Conservation (phyloP, 2,113 vertebrate species). For the Vanacampus margaritifer region DNA sequence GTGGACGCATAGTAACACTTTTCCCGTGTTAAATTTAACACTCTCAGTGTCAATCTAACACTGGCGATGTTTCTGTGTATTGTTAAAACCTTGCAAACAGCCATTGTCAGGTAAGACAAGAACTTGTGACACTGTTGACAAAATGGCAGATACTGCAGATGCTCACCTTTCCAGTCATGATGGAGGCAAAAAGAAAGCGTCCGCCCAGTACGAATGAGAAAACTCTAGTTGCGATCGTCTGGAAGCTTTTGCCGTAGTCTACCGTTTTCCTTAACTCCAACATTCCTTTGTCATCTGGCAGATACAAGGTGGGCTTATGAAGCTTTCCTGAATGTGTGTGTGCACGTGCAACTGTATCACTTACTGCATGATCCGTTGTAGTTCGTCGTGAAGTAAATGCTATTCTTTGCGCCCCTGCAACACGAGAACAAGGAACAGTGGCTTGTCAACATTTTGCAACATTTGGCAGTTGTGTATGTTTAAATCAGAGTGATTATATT, state of each 20-base stretch:
- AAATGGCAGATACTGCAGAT: not conserved
- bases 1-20: too few species aligned
- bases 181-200: constrained; percentile 88
- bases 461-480: constrained; percentile 16
- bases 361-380: constrained; percentile 86
- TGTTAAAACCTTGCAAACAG: not conserved
- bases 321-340: not conserved
- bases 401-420: constrained; percentile 76
- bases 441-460: constrained; percentile 4
- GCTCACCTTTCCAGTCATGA: constrained; percentile 84
- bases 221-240: constrained; percentile 81
- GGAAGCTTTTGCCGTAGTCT: constrained; percentile 81
- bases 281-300: constrained; percentile 79
- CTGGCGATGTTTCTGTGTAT: too few species aligned
- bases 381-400: constrained; percentile 82
- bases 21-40: too few species aligned
- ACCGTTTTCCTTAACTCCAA: constrained; percentile 79
- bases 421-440: constrained; percentile 35
- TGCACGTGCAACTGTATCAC: constrained; percentile 44
- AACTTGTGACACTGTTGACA: not conserved
- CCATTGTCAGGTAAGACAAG: not conserved
- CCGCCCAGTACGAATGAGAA: constrained; percentile 90
- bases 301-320: not conserved
- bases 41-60: too few species aligned
- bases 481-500: constrained; percentile 32